Conservation (phyloP, 2,888 invertebrate species). For the Imbricaverruca yamaguchii region DNA sequence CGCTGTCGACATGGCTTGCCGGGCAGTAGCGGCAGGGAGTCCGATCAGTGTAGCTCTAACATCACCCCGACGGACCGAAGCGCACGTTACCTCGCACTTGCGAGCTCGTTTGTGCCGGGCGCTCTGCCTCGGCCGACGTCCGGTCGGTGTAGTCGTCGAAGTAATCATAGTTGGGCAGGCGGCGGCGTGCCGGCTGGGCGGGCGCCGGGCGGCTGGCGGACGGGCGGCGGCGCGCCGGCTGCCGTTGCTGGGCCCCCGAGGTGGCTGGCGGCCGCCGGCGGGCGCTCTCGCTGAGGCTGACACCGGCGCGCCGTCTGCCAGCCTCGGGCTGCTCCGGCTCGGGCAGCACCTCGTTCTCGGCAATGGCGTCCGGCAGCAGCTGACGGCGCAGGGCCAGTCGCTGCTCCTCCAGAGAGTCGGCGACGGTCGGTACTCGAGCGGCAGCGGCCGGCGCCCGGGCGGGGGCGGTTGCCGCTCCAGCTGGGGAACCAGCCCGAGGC, state of each 20-base stretch:
- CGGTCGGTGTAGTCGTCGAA: not conserved
- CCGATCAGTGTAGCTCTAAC: no score
- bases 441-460: no score
- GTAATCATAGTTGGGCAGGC: not conserved
- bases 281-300: no score
- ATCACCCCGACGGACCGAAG: not conserved
- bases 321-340: not conserved
- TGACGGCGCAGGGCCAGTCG: no score
- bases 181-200: not conserved
- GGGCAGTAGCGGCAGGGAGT: no score
- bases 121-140: not conserved
- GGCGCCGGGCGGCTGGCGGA: not conserved
- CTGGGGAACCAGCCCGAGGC: no score
- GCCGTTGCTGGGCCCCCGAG: not conserved
- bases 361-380: no score
- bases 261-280: not conserved
- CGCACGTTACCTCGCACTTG: not conserved
- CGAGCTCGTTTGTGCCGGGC: not conserved
- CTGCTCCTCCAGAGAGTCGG: no score
- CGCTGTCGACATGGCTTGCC: no score
- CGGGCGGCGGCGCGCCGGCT: not conserved
- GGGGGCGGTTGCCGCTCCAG: no score
- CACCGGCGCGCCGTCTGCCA: not conserved
- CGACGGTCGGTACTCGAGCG: no score
- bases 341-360: constrained; percentile 3